These are phyloP conservation scores for Parambassis ranga DNA, from an alignment of 2,797 vertebrate genomes.

Conservation along the genomic window DNA sequence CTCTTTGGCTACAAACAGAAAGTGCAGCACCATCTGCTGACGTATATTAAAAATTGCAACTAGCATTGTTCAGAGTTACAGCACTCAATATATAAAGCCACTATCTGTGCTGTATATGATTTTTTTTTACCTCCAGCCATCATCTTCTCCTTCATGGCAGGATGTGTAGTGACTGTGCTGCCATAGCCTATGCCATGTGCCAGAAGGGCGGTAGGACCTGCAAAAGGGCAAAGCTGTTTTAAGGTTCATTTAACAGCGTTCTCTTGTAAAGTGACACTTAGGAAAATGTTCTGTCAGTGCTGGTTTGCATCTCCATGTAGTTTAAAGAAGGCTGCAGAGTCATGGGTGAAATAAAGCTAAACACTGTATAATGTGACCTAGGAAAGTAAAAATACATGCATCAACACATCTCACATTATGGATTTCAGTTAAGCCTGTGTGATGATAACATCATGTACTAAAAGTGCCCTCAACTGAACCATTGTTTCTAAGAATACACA, in stretches of 20 bases:
- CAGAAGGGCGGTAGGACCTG: slow-evolving; percentile 95
- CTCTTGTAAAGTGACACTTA: slow-evolving; percentile 3
- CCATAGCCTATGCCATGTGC: slow-evolving; percentile 94
- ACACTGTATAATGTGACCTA: not conserved
- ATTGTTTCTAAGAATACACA: slow-evolving; percentile 60
- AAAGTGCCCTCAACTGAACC: slow-evolving; percentile 31
- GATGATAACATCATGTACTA: slow-evolving; percentile 26
- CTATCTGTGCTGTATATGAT: not conserved
- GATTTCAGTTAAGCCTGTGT: slow-evolving; percentile 11
- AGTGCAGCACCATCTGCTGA: slow-evolving; percentile 70
- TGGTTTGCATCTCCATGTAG: slow-evolving; percentile 12
- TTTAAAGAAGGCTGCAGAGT: slow-evolving; percentile 4
- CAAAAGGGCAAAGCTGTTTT: slow-evolving; percentile 33
- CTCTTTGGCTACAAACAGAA: slow-evolving; percentile 22
- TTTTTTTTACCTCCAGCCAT: slow-evolving; percentile 88
- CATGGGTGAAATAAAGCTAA: not conserved
- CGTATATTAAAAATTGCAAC: slow-evolving; percentile 34
- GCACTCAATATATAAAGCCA: not conserved
- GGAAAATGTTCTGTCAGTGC: not conserved
- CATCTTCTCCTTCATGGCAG: slow-evolving; percentile 95
- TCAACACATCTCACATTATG: not conserved
- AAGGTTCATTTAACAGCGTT: slow-evolving; percentile 21
- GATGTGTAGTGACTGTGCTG: slow-evolving; percentile 94
- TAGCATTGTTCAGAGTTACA: not conserved
- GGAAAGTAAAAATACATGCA: not conserved